phyloP scores from a whole-genome alignment of 2,113 vertebrate species.

The Neodontobutis hainanensis region DNA sequence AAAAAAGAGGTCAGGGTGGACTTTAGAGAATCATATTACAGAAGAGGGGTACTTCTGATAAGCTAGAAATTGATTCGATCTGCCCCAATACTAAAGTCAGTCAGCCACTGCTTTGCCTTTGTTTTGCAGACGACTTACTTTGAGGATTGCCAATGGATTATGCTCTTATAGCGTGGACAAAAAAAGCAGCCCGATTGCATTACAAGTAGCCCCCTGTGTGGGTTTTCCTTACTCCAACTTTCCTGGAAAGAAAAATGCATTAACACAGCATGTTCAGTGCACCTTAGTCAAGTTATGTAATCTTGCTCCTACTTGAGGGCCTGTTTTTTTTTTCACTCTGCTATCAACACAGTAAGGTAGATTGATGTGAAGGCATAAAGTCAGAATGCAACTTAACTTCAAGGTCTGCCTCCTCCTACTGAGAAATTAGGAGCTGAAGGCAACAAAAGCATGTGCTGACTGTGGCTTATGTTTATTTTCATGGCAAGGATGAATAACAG shows the following conservation, averaged over 20 bases:
- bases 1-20: slow-evolving; percentile 13
- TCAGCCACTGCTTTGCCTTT: neutral
- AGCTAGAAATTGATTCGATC: neutral
- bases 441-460: slow-evolving; percentile 23
- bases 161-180: neutral
- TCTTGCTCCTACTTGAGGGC: neutral
- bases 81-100: neutral
- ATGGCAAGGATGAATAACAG: slow-evolving; percentile 21
- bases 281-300: slow-evolving; percentile 1
- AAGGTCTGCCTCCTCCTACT: neutral
- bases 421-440: slow-evolving; percentile 8
- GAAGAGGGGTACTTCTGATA: neutral
- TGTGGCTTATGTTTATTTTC: slow-evolving; percentile 35
- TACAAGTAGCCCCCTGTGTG: slow-evolving; percentile 14
- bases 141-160: slow-evolving; percentile 1
- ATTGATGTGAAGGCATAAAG: neutral
- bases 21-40: neutral
- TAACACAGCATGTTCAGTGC: neutral
- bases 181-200: neutral
- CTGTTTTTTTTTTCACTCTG: neutral
- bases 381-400: neutral
- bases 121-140: slow-evolving; percentile 15
- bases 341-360: neutral
- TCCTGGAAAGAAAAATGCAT: neutral
- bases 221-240: slow-evolving; percentile 7